Base-by-base conservation (phyloP, 2,113 vertebrate genomes). In the Raja brachyura region DNA sequence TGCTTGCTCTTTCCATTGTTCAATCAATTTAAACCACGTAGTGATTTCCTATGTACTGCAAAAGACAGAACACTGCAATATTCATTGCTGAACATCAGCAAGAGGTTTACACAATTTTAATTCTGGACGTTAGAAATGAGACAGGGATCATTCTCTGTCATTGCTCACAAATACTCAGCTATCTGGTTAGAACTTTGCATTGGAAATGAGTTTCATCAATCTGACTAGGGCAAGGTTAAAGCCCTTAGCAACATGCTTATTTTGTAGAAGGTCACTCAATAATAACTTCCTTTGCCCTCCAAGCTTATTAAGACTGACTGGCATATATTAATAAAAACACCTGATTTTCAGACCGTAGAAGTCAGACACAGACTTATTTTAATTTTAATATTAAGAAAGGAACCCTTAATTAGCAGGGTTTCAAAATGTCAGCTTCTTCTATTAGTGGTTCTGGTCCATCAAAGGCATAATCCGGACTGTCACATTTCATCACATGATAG, bases 191-290 rank as follows among this genome's bases (percentile, higher is more conserved):
- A 97, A 95, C 96, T 97, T 97, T 96, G 96, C 97, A 97, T 97
- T 97, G 96, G 96, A 97, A 97, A 97, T 97, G 96, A 97, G 96
- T 96, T 96, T 96, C 96, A 96, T 96, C 96, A 96, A 95, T 96
- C 95, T 96, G 96, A 96, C 96, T 94, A 94, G 96, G 96, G 96
- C 96, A 96, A 95, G 96, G 96, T 96, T 96, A 96, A 96, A 95
- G 96, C 96, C 96, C 96, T 97, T 96, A 97, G 96, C 96, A 97
- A 96, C 96, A 97, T 97, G 96, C 97, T 97, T 97, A 97, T 97
- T 97, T 96, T 97, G 96, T 97, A 97, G 97, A 97, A 97, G 97
- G 97, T 97, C 97, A 97, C 97, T 97, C 97, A 97, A 97, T 97
- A 97, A 97, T 97, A 97, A 97, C 96, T 97, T 97, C 95, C 95